Conservation (phyloP, 2,797 vertebrate genomes). For the Chelon auratus region DNA sequence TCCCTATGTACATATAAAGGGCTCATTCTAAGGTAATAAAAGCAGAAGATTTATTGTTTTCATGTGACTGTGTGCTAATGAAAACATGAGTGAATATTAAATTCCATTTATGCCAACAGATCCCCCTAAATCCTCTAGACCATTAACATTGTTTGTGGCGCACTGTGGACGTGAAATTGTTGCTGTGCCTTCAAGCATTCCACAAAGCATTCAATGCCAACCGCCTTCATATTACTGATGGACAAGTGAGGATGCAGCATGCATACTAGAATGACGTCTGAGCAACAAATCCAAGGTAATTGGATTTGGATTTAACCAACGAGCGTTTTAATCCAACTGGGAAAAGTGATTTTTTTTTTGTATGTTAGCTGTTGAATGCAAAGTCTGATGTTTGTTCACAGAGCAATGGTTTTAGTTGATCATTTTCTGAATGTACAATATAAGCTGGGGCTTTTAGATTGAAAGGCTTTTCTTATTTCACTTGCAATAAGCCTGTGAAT, state of each 20-base stretch:
- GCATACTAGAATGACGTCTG: conserved; percentile 3
- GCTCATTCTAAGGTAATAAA: too few relatives aligned
- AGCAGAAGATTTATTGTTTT: too few relatives aligned
- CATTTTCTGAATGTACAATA: conserved; percentile 8
- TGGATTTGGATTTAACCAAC: conserved; percentile 37
- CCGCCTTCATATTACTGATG: conserved; percentile 9
- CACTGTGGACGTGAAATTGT: not conserved
- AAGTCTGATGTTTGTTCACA: conserved; percentile 24
- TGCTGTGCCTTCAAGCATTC: conserved; percentile 20
- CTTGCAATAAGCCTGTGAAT: conserved; percentile 15
- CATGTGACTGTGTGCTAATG: too few relatives aligned
- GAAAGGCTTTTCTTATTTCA: not conserved
- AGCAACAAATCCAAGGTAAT: conserved; percentile 26
- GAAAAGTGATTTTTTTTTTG: conserved; percentile 17
- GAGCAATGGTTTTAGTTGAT: conserved; percentile 17
- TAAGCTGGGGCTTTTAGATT: conserved; percentile 2
- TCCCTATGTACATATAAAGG: too few relatives aligned
- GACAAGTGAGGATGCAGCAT: conserved; percentile 7
- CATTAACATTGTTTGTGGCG: not conserved
- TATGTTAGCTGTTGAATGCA: not conserved
- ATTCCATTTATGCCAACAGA: too few relatives aligned
- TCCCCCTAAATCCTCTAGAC: too few relatives aligned
- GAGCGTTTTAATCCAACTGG: conserved; percentile 20
- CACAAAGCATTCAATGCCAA: conserved; percentile 9
- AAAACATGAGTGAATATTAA: too few relatives aligned